phyloP scores from a whole-genome alignment of 30 jellyfish, hydroid and myxozoan genomes.

The Hydractinia symbiolongicarpus region DNA sequence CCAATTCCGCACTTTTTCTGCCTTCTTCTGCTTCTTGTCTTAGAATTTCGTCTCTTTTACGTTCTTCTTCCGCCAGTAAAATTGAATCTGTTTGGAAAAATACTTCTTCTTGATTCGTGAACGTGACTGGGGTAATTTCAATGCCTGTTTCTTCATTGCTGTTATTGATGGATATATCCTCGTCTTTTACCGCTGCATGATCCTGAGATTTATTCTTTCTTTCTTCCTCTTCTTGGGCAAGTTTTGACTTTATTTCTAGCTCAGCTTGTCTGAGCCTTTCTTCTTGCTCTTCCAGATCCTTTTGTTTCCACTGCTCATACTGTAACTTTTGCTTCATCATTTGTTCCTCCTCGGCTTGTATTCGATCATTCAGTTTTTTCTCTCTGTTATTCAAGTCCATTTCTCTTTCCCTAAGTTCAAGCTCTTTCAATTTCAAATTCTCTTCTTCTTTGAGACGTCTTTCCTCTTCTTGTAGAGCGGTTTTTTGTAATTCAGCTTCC shows the following conservation, averaged over 20 bases:
- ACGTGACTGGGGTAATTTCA: not conserved
- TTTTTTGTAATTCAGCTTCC: constrained; percentile 33
- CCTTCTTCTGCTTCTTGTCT: constrained; percentile 17
- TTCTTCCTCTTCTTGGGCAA: not conserved
- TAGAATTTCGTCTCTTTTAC: constrained; percentile 1
- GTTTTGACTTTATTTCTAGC: constrained; percentile 7
- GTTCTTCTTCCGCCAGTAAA: not conserved
- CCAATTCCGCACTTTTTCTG: constrained; percentile 8
- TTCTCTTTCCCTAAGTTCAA: constrained; percentile 29
- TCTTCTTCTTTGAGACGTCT: constrained; percentile 31
- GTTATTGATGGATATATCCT: not conserved
- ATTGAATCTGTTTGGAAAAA: not conserved
- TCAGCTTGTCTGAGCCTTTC: constrained; percentile 29
- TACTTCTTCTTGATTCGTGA: not conserved
- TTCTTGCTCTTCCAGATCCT: constrained; percentile 19
- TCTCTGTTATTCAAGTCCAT: constrained; percentile 23
- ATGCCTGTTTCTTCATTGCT: not conserved
- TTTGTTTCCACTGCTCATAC: constrained; percentile 36
- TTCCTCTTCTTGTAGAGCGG: constrained; percentile 30
- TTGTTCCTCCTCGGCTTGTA: constrained; percentile 21
- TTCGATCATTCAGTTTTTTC: constrained; percentile 17
- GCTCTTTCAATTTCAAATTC: constrained; percentile 17
- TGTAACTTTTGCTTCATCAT: constrained; percentile 5
- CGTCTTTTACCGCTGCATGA: not conserved
- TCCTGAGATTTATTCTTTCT: not conserved